Evolutionary conservation across 2,797 vertebrate genomes (phyloP).

Genomic region (Helicolenus hilgendorfi): DNA sequence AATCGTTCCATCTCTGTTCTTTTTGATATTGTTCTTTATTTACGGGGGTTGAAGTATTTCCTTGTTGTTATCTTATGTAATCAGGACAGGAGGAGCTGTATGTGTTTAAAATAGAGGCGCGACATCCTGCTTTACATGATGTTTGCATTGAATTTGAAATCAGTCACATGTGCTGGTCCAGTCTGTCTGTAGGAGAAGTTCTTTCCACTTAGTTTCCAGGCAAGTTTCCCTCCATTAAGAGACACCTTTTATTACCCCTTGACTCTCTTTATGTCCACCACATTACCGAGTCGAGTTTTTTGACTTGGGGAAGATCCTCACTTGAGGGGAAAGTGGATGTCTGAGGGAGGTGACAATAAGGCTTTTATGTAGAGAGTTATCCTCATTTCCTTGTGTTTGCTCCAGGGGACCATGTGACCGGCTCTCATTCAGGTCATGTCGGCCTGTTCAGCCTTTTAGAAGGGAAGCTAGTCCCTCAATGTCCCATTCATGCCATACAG

Average conservation of each 20-base stretch:
- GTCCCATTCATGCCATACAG: slow-evolving; percentile 71
- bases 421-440: slow-evolving; percentile 84
- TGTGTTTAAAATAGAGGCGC: slow-evolving; percentile 11
- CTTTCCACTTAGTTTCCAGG: not conserved
- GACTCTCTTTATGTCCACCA: slow-evolving; percentile 30
- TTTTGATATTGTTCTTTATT: not conserved
- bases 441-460: slow-evolving; percentile 72
- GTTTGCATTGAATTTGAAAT: slow-evolving; percentile 38
- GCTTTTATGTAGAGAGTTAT: slow-evolving; percentile 80
- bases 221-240: not conserved
- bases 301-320: slow-evolving; percentile 45
- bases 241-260: slow-evolving; percentile 1
- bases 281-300: not conserved
- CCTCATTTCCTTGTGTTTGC: slow-evolving; percentile 71
- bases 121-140: slow-evolving; percentile 19
- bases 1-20: rapidly evolving
- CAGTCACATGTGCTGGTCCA: not conserved
- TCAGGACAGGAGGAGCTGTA: not conserved
- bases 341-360: slow-evolving; percentile 76
- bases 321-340: slow-evolving; percentile 65
- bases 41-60: not conserved
- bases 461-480: slow-evolving; percentile 53
- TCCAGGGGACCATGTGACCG: slow-evolving; percentile 86
- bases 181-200: not conserved
- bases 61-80: not conserved